These are phyloP conservation scores for Perognathus longimembris DNA, from an alignment of 2,113 vertebrate genomes.

Conservation along the genomic window DNA sequence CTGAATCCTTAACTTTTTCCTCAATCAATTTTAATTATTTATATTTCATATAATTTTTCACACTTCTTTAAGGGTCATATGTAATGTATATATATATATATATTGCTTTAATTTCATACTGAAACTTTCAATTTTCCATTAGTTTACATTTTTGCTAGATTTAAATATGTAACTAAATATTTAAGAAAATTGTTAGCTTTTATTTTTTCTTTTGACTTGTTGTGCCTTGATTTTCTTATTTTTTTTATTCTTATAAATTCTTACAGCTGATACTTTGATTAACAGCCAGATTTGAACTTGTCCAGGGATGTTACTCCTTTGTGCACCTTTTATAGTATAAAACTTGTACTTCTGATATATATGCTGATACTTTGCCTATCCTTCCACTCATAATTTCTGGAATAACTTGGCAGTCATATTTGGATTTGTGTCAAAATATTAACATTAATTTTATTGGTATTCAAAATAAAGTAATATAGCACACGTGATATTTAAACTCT, in stretches of 20 bases:
- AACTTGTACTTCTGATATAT: not conserved
- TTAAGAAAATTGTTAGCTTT: not conserved
- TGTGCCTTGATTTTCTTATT: slow-evolving; percentile 6
- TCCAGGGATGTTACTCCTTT: not conserved
- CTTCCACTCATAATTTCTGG: not conserved
- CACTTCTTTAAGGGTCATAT: not conserved
- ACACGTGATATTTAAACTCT: not conserved
- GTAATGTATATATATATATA: too few species aligned
- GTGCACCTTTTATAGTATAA: not conserved
- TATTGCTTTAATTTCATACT: slow-evolving; percentile 21
- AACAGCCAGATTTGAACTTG: not conserved
- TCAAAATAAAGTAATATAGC: slow-evolving; percentile 10
- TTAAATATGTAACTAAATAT: slow-evolving; percentile 15
- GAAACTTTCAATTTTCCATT: slow-evolving; percentile 3
- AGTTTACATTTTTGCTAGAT: slow-evolving; percentile 27
- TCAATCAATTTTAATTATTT: slow-evolving; percentile 52
- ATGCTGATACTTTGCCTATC: not conserved
- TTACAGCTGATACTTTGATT: not conserved
- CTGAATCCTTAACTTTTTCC: not conserved
- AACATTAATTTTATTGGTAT: not conserved
- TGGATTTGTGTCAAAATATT: not conserved
- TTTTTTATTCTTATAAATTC: not conserved
- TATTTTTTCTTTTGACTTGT: not conserved
- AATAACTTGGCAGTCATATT: not conserved
- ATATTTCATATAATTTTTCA: slow-evolving; percentile 23